These are phyloP conservation scores for Syndactyla subalaris DNA, from an alignment of 2,797 vertebrate genomes.

Conservation along the genomic window DNA sequence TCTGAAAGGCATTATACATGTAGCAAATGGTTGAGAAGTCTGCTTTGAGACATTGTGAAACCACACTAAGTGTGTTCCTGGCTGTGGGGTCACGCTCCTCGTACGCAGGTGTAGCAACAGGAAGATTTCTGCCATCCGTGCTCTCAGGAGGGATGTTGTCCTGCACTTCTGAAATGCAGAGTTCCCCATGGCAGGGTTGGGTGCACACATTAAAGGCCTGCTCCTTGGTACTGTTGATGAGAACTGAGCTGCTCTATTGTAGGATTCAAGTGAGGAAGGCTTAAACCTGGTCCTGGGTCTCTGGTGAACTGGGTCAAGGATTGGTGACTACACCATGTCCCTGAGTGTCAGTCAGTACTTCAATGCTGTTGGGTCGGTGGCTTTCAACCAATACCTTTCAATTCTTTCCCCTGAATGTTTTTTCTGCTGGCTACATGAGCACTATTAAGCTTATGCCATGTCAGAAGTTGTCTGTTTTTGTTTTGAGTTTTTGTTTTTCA, in stretches of 20 bases:
- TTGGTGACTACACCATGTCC: accelerated
- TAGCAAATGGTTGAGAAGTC: background rate
- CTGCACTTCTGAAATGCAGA: background rate
- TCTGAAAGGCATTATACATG: background rate
- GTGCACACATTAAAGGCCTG: accelerated
- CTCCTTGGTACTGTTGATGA: background rate
- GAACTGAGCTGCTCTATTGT: background rate
- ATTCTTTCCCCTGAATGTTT: background rate
- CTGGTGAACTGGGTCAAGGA: background rate
- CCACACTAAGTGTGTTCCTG: accelerated
- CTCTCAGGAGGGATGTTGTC: background rate
- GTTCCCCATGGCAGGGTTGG: accelerated
- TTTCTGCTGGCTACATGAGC: background rate
- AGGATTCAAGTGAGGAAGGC: background rate
- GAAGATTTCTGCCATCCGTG: accelerated
- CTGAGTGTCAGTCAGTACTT: background rate
- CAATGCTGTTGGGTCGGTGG: background rate
- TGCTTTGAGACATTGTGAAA: background rate
- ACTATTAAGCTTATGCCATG: background rate
- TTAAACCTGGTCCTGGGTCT: background rate
- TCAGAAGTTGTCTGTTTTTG: background rate
- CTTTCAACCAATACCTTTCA: background rate
- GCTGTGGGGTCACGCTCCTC: background rate
- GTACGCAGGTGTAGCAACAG: background rate
- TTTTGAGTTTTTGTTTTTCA: background rate